Conservation (phyloP, 1,140 invertebrate species). For the Danaus melanippus region DNA sequence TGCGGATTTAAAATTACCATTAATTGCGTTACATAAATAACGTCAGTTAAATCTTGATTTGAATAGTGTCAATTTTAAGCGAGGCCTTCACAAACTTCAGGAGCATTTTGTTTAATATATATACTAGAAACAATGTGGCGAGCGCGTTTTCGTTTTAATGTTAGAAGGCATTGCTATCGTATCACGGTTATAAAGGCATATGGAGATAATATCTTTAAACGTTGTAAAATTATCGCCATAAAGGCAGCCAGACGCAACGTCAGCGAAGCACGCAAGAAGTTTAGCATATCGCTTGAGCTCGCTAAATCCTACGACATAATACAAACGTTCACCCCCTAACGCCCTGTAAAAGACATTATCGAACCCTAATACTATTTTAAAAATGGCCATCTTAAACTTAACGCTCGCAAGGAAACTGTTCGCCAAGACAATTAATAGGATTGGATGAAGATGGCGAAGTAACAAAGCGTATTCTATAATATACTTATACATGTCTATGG, state of each 20-base stretch:
- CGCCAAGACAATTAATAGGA: slow-evolving; percentile 63
- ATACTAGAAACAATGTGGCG: too few species aligned
- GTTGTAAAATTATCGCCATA: slow-evolving; percentile 60
- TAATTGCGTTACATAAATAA: slow-evolving; percentile 24
- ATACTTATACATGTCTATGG: slow-evolving; percentile 43
- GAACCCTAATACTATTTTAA: slow-evolving; percentile 64
- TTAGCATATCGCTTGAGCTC: slow-evolving; percentile 60
- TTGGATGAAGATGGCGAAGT: slow-evolving; percentile 65
- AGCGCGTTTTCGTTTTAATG: too few species aligned
- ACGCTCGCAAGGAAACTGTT: slow-evolving; percentile 47
- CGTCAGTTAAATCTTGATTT: slow-evolving; percentile 7
- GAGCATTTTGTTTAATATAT: too few species aligned
- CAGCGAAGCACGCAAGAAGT: slow-evolving; percentile 43
- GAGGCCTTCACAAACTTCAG: too few species aligned
- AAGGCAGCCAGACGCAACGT: slow-evolving; percentile 52
- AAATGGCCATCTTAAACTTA: slow-evolving; percentile 61
- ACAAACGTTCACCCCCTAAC: slow-evolving; percentile 39
- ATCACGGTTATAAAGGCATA: background rate
- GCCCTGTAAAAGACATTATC: slow-evolving; percentile 56
- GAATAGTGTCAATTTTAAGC: slow-evolving; percentile 1
- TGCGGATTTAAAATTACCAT: slow-evolving; percentile 23
- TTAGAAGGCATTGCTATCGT: too few species aligned
- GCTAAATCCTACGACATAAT: slow-evolving; percentile 49
- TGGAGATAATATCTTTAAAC: slow-evolving; percentile 17
- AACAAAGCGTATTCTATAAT: slow-evolving; percentile 67